Percentiles rank a stretch among this genome's conserved stretches.
Conservation (phyloP, 2,888 invertebrate species). For the Tenthredo amoena region DNA sequence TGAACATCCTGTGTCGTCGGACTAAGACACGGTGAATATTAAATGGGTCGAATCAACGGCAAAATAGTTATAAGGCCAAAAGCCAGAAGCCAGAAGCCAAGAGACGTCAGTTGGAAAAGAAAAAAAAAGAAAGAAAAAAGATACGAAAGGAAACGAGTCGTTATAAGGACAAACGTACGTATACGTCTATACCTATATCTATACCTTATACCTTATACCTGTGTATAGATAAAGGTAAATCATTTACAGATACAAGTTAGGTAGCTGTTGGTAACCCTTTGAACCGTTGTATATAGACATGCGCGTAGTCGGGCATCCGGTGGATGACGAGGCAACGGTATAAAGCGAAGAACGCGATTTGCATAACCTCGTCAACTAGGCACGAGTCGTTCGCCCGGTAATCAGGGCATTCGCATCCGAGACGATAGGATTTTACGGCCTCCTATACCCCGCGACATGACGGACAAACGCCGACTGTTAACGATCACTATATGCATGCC, state of each 20-base stretch:
- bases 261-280: slow-evolving; percentile 38
- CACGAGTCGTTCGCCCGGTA: slow-evolving; percentile 57
- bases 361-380: slow-evolving; percentile 50
- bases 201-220: neutral
- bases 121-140: neutral
- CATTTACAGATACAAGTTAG: slow-evolving; percentile 1
- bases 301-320: slow-evolving; percentile 32
- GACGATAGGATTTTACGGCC: slow-evolving; percentile 51
- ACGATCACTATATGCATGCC: neutral
- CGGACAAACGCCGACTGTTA: neutral
- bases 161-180: neutral
- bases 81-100: neutral
- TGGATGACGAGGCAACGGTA: slow-evolving; percentile 46
- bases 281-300: slow-evolving; percentile 39
- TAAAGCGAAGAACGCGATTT: slow-evolving; percentile 42
- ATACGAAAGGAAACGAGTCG: neutral
- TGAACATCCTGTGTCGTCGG: slow-evolving; percentile 13
- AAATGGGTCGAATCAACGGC: slow-evolving; percentile 25
- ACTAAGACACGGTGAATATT: slow-evolving; percentile 13
- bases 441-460: neutral
- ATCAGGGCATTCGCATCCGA: slow-evolving; percentile 64
- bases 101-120: neutral
- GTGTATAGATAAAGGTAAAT: slow-evolving; percentile 24
- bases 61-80: slow-evolving; percentile 15
- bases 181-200: neutral